Percentiles rank a stretch among this genome's conserved stretches.
Evolutionary conservation across 2,888 invertebrate species (phyloP).

Genomic region (Electrophaes corylata): DNA sequence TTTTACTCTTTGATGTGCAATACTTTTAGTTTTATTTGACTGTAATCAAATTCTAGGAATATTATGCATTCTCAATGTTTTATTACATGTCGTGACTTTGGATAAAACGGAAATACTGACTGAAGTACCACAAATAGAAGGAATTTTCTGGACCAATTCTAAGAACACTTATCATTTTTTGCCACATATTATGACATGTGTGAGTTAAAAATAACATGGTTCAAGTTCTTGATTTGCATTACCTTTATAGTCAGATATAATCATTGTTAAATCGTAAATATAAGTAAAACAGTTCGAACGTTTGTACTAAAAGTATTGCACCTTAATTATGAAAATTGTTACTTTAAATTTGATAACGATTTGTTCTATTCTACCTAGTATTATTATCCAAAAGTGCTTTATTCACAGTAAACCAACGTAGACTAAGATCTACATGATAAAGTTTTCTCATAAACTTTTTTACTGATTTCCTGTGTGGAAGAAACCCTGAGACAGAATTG

Average conservation of each 20-base stretch:
- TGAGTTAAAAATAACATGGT: too few species aligned
- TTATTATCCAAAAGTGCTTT: constrained; percentile 23
- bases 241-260: too few species aligned
- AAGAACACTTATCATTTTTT: too few species aligned
- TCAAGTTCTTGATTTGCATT: too few species aligned
- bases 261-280: too few species aligned
- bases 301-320: constrained; percentile 5
- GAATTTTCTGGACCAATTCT: too few species aligned
- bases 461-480: constrained; percentile 21
- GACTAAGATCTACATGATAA: constrained; percentile 26
- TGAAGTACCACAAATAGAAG: too few species aligned
- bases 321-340: not conserved
- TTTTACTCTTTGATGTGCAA: constrained; percentile 13
- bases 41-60: not conserved
- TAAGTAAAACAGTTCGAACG: too few species aligned
- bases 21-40: constrained; percentile 4
- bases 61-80: not conserved
- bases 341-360: not conserved
- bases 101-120: too few species aligned
- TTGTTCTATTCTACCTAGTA: constrained; percentile 9
- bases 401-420: constrained; percentile 24
- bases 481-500: constrained; percentile 19
- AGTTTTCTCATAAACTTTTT: constrained; percentile 35
- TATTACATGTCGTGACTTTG: not conserved
- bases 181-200: too few species aligned